These are phyloP conservation scores for Nesospiza acunhae DNA, from an alignment of 2,113 vertebrate genomes.

Conservation along the genomic window DNA sequence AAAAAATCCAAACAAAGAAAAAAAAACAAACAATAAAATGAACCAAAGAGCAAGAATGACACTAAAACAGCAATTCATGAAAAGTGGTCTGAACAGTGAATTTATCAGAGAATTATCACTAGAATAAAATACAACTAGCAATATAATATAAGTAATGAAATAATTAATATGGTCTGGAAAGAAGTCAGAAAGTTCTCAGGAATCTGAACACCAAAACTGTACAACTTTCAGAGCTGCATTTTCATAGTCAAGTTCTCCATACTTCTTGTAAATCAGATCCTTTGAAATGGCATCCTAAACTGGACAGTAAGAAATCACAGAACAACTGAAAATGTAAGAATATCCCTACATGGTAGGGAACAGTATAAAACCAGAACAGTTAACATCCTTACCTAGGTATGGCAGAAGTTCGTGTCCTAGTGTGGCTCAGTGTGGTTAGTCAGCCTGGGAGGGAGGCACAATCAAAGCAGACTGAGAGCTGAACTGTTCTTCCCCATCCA, in stretches of 20 bases:
- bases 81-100: not conserved
- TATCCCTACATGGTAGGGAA: not conserved
- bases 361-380: not conserved
- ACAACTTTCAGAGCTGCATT: not conserved
- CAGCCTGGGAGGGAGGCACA: not conserved
- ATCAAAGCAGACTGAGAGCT: not conserved
- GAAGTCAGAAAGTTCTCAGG: not conserved
- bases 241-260: not conserved
- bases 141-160: not conserved
- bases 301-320: not conserved
- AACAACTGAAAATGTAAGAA: not conserved
- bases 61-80: not conserved
- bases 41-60: not conserved
- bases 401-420: not conserved
- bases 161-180: not conserved
- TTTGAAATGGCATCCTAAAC: not conserved
- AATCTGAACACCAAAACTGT: not conserved
- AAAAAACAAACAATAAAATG: not conserved
- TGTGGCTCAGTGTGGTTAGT: not conserved
- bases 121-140: not conserved
- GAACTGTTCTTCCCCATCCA: conserved; percentile 40
- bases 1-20: not conserved
- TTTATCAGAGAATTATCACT: not conserved
- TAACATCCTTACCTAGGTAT: conserved; percentile 62
- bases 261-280: not conserved